phyloP scores from a whole-genome alignment of 2,888 invertebrate genomes.

The Ormyrus rosae region DNA sequence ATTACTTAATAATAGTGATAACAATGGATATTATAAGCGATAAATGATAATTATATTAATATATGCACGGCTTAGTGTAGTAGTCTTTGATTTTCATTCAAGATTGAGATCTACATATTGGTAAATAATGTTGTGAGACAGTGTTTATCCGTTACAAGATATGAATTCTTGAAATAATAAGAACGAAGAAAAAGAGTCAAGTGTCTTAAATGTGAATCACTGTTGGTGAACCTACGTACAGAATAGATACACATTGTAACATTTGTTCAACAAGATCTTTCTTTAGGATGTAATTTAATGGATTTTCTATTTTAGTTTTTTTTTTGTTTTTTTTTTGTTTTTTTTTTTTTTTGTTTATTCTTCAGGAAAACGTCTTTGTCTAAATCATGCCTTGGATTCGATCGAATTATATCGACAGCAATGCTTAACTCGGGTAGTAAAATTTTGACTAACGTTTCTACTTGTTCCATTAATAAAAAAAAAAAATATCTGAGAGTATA shows the following conservation, averaged over 20 bases:
- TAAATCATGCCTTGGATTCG: background rate
- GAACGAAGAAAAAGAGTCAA: slow-evolving; percentile 30
- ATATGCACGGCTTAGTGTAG: slow-evolving; percentile 48
- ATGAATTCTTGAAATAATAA: no score
- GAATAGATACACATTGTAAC: slow-evolving; percentile 34
- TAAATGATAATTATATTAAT: slow-evolving; percentile 51
- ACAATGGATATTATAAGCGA: slow-evolving; percentile 42
- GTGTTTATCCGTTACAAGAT: no score
- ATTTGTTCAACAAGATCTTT: slow-evolving; percentile 33
- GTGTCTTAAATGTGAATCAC: slow-evolving; percentile 23
- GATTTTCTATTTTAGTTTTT: background rate
- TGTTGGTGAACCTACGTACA: background rate
- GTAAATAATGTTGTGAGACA: slow-evolving; percentile 18
- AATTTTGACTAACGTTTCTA: no score
- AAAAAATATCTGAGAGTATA: no score
- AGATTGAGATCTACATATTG: slow-evolving; percentile 52
- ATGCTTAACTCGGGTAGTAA: background rate
- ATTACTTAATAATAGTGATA: slow-evolving; percentile 42
- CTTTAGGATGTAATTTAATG: slow-evolving; percentile 11
- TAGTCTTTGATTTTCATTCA: slow-evolving; percentile 53
- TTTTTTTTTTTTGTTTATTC: background rate
- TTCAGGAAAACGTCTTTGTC: background rate
- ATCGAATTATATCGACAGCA: background rate
- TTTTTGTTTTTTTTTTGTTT: slow-evolving; percentile 1
- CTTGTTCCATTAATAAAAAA: no score